Percentiles rank a stretch among this genome's conserved stretches.
Evolutionary conservation across 1,140 invertebrate species (phyloP).

Genomic region (Homalodisca vitripennis): DNA sequence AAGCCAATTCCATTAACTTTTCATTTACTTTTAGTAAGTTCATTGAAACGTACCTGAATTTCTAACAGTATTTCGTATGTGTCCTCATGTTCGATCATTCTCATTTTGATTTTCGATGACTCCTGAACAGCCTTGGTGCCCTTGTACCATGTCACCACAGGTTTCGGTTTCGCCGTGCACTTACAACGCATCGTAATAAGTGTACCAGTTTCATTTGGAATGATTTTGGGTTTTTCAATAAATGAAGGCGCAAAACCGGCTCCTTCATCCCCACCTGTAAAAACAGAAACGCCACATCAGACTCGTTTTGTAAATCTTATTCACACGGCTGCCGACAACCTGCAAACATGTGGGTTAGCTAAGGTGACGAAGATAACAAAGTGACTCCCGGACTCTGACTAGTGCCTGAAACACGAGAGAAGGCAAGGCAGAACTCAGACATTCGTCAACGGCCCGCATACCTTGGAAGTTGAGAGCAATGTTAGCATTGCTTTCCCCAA

Average conservation of each 20-base stretch:
- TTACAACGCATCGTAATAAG: constrained; percentile 95
- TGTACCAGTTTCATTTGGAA: constrained; percentile 94
- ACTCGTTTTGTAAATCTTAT: background rate
- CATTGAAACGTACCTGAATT: constrained; percentile 76
- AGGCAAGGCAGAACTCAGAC: background rate
- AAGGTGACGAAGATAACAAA: background rate
- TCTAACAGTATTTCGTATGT: constrained; percentile 86
- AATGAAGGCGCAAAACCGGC: constrained; percentile 92
- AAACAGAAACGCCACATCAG: constrained; percentile 27
- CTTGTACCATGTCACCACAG: constrained; percentile 87
- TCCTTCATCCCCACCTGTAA: constrained; percentile 82
- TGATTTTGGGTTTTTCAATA: constrained; percentile 95
- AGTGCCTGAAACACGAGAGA: constrained; percentile 13
- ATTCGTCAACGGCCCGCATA: constrained; percentile 50
- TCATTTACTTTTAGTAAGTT: background rate
- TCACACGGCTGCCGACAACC: background rate
- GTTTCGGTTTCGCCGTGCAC: constrained; percentile 89
- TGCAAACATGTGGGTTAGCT: constrained; percentile 15
- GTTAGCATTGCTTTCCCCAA: constrained; percentile 99
- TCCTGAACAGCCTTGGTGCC: constrained; percentile 82
- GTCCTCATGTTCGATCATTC: constrained; percentile 74
- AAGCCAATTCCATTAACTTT: too few relatives aligned
- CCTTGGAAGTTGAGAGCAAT: constrained; percentile 99
- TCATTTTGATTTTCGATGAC: constrained; percentile 83
- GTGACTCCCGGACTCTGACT: too few relatives aligned